phyloP scores from a whole-genome alignment of 2,797 vertebrate species.

The Gymnoscopelus microlampas region DNA sequence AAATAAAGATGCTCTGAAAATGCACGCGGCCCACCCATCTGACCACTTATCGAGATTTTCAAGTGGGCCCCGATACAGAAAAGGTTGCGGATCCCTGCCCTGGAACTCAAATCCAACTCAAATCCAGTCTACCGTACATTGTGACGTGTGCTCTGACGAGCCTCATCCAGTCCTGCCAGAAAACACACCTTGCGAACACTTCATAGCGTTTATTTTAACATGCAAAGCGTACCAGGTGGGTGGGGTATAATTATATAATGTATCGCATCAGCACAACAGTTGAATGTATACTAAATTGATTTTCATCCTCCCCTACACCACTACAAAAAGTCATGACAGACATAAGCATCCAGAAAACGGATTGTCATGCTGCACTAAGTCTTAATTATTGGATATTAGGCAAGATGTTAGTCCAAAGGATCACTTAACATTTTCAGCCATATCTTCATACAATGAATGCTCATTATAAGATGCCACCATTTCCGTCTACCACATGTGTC shows the following conservation, averaged over 20 bases:
- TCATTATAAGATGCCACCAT: too few species aligned
- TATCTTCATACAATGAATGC: too few species aligned
- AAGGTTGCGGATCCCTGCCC: background rate
- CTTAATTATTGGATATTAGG: slow-evolving; percentile 7
- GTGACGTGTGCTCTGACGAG: slow-evolving; percentile 19
- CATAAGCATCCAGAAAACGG: slow-evolving; percentile 1
- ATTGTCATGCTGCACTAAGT: background rate
- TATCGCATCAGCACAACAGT: too few species aligned
- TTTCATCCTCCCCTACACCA: background rate
- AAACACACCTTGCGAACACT: slow-evolving; percentile 14
- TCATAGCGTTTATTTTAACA: slow-evolving; percentile 14
- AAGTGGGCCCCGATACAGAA: too few species aligned
- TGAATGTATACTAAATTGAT: too few species aligned
- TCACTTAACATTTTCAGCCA: too few species aligned
- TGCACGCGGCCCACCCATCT: too few species aligned
- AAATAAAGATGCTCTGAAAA: too few species aligned
- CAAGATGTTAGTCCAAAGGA: background rate
- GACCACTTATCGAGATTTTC: too few species aligned
- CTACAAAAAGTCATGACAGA: background rate
- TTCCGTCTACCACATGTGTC: too few species aligned
- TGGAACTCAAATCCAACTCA: background rate
- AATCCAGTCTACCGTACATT: slow-evolving; percentile 4
- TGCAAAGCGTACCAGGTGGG: slow-evolving; percentile 1
- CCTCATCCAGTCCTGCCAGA: slow-evolving; percentile 6
- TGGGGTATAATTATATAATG: background rate